phyloP scores from a whole-genome alignment of 2,888 invertebrate genomes.

The Xestia sexstrigata region DNA sequence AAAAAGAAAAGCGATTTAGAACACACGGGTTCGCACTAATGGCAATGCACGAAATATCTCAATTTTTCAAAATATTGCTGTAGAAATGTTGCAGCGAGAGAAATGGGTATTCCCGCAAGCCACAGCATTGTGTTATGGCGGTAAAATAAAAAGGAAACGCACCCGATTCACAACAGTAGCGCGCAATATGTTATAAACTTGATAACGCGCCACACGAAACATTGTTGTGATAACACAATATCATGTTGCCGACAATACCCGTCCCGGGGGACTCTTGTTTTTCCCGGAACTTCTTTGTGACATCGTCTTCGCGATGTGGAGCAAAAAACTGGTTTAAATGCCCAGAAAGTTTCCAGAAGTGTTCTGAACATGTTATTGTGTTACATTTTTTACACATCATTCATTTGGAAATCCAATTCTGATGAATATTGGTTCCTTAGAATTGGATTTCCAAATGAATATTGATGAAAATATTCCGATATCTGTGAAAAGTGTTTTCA shows the following conservation, averaged over 20 bases:
- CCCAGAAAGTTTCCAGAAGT: constrained; percentile 23
- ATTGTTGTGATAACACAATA: constrained; percentile 53
- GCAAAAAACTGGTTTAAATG: constrained; percentile 39
- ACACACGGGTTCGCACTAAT: constrained; percentile 37
- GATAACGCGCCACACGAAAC: constrained; percentile 53
- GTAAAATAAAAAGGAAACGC: constrained; percentile 57
- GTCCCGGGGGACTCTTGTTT: constrained; percentile 51
- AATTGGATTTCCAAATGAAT: neutral
- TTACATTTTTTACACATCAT: neutral
- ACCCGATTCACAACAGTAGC: constrained; percentile 40
- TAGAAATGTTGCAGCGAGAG: constrained; percentile 42
- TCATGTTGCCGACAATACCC: constrained; percentile 40
- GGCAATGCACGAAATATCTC: constrained; percentile 47
- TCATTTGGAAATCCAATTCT: too few species aligned
- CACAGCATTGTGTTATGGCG: constrained; percentile 46
- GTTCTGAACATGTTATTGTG: neutral
- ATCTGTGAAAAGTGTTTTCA: neutral
- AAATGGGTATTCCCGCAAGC: constrained; percentile 53
- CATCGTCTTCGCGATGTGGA: neutral
- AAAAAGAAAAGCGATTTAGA: constrained; percentile 11
- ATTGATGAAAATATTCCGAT: neutral
- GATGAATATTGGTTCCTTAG: too few species aligned
- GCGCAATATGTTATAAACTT: constrained; percentile 62
- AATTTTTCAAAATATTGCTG: constrained; percentile 43
- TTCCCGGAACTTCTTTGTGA: constrained; percentile 50